Base-by-base conservation (phyloP, 2,797 vertebrate species). In the Notolepis coatsorum region DNA sequence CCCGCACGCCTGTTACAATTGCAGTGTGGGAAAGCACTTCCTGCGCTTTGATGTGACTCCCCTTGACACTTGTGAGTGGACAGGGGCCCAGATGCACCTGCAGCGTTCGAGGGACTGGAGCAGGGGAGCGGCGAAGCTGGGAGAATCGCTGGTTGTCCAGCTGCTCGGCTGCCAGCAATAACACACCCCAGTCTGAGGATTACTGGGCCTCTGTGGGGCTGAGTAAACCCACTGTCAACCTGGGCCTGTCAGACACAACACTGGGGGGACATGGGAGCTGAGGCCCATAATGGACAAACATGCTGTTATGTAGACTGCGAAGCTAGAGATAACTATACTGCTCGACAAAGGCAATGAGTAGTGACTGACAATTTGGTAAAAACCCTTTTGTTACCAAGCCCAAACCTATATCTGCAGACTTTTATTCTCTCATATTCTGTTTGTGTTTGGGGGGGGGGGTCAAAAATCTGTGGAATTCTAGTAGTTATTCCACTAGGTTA, bases 1-100 rank as follows among this genome's bases (percentile, higher is more conserved):
- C 66, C 47, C 39, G 7, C 58, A 51, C 69, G 42, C 68, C 81
- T 87, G 88, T 72, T 82, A 90, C 84, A 89, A 64, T 87, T 87
- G 57, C 81, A 71, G 37, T 84, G 68, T 90, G 84, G 77, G 80
- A 89, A 88, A 79, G n/a, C 43, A 61, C 47, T 74, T 81, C 66
- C 68, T 76, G 57, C 41, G 50, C 58, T 68, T 68, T 72, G 52
- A 61, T 59, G 45, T 63, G 20, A 4, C 61, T 38, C 35, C 28
- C 60, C 43, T 68, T 15, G 69, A 2, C 15, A n/a, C n/a, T 54
- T 8, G 23, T 21, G 9, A 18, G 23, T 39, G 28, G 46, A 63
- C 63, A 57, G 6, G n/a, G 46, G 63, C 67, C n/a, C 63, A 65
- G 48, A 39, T 3, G 47, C 81, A 85, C 77, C 79, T 84, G 80